Conservation (phyloP, 1,140 invertebrate genomes). For the Drosophila setifemur region DNA sequence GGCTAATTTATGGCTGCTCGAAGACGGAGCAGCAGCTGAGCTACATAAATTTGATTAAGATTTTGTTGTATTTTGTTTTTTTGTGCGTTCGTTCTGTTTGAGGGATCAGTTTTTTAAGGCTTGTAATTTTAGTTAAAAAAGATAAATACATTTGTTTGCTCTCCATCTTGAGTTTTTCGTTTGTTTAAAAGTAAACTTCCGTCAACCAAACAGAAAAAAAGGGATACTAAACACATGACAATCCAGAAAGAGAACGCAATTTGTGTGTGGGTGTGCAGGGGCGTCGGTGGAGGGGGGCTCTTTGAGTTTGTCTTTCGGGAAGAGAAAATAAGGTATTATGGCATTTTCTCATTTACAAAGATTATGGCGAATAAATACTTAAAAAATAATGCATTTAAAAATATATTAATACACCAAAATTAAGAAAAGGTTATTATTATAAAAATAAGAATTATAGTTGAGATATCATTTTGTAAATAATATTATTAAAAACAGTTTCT, state of each 20-base stretch:
- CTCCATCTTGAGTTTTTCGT: conserved; percentile 2
- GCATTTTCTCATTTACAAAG: too few relatives aligned
- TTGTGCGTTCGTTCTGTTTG: too few relatives aligned
- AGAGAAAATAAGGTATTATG: too few relatives aligned
- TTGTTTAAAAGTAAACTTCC: conserved; percentile 36
- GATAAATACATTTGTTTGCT: not conserved
- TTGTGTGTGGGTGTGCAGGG: not conserved
- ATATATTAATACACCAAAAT: too few relatives aligned
- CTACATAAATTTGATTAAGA: conserved; percentile 34
- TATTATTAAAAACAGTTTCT: too few relatives aligned
- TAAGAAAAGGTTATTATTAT: too few relatives aligned
- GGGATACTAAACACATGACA: conserved; percentile 53
- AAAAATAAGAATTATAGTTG: too few relatives aligned
- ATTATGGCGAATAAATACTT: too few relatives aligned
- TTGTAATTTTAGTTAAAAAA: not conserved
- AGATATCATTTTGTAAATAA: too few relatives aligned
- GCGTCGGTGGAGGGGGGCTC: not conserved
- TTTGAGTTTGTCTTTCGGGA: too few relatives aligned
- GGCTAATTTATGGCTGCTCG: conserved; percentile 38
- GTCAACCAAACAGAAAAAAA: not conserved
- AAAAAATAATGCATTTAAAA: too few relatives aligned
- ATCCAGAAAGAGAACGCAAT: conserved; percentile 7
- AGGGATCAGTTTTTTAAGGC: not conserved
- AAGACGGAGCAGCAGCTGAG: conserved; percentile 8
- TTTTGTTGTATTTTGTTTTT: not conserved